Base-by-base conservation (phyloP, 2,797 vertebrate species). In the Hemitrygon akajei region DNA sequence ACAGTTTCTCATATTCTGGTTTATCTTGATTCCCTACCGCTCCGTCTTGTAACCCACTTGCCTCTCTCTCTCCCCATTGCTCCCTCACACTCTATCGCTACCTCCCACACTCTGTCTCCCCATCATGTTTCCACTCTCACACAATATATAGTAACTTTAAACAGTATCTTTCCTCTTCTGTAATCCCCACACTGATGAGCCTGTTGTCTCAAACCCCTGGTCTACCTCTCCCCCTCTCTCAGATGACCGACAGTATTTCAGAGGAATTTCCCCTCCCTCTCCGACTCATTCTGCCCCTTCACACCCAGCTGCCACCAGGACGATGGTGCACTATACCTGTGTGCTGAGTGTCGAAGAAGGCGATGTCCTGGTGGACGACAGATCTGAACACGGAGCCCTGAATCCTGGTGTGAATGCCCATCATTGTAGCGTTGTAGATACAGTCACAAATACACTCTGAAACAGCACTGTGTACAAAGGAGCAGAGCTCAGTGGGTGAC, bases 381-480 rank as follows among this genome's bases (percentile, higher is more conserved):
- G 98, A 96, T 76, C 94, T 94, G 93, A 99, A 98, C 94, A 98
- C 97, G 0, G 95, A 93, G 11, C 95, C 96, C 93, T 98, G 98
- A 93, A 98, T 95, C 0, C 95, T 95, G 4, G 96, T 96, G 95
- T 98, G 97, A 0, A 97, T 94, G 56, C 66, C 94, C 94, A 97
- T 97, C 97, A 98, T 97, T 75, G 96, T 97, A 95, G 95, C 0
- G 87, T 97, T 96, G 94, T 97, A 98, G 27, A 96, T 94, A 18
- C 97, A 96, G 25, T 99, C 98, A 0, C 97, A 97, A 0, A 96
- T 0, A 82, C 98, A 98, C 96, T 99, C 98, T 0, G 97, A 95
- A 94, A 97, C 93, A 0, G 97, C 97, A 0, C 98, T 99, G 95
- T 95, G 10, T 86, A 0, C 73, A 0, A 77, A 92, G 6, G 66